Base-by-base conservation (phyloP, 1,140 invertebrate species). In the Lepidurus packardi region DNA sequence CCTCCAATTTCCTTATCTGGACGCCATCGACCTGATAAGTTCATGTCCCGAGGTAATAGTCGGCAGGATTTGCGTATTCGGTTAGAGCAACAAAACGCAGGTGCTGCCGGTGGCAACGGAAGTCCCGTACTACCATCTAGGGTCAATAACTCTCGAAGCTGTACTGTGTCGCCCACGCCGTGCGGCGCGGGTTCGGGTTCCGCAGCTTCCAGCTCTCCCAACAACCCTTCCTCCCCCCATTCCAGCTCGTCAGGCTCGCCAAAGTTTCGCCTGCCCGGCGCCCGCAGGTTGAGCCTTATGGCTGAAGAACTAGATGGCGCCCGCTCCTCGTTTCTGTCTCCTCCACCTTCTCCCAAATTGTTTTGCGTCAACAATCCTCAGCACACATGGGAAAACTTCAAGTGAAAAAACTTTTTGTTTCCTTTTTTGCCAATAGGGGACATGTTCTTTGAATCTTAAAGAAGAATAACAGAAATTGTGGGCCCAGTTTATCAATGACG, bases 111-210 rank as follows among this genome's bases (percentile, higher is more conserved):
- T 43, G 73, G 65, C 34, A 10, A 42, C 21, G 78, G 78, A 16
- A 78, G 78, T 25, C 65, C 65, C 42, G 75, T 47, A 16, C 21
- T 44, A 42, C 13, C 47, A 42, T 73, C 73, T 21, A 73, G 73
- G 21, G 21, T 9, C 34, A 77, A 53, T 73, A 73, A 75, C 16
- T 78, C 34, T 25, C 77, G 86, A 24, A 87, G 86, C 44, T 87
- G 87, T 78, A 87, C 86, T 53, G 87, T 86, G 42, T 88, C 87
- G 73, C 87, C 87, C 0, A 88, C 87, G 7, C 85, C 86, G 1
- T 53, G 65, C n/a, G 74, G 41, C 21, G n/a, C 43, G 21, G 16
- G 74, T 34, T 21, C 74, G 13, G 74, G 41, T 21, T 75, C 43
- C 74, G 74, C 74, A 2, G 41, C 43, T 21, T 78, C 76, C 34